A percentile compares a stretch with the other conserved stretches of the same genome.
Conservation (phyloP, 1,140 invertebrate species). For the Rhyacophila brunnea region DNA sequence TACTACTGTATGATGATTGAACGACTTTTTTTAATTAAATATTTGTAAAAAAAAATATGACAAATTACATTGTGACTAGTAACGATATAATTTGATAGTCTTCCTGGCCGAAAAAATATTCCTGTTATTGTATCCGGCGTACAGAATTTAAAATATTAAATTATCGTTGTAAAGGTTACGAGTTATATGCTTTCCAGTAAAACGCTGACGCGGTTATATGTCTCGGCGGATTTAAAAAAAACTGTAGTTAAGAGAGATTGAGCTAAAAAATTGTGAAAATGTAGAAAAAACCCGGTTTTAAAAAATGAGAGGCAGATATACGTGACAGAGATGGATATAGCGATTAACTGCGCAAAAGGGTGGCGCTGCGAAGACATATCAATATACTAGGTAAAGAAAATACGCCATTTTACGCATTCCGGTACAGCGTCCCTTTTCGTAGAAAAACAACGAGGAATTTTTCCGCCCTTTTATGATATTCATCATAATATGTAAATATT, state of each 20-base stretch:
- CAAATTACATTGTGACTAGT: too few relatives aligned
- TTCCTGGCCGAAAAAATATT: too few relatives aligned
- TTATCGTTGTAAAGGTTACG: neutral
- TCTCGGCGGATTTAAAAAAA: constrained; percentile 14
- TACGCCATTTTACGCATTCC: constrained; percentile 5
- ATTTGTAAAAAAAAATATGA: too few relatives aligned
- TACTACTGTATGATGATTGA: too few relatives aligned
- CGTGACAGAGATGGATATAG: constrained; percentile 35
- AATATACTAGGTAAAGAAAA: constrained; percentile 18
- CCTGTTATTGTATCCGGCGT: too few relatives aligned
- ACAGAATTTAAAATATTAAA: too few relatives aligned
- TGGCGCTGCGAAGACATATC: constrained; percentile 22
- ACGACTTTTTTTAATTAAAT: too few relatives aligned
- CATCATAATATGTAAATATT: too few relatives aligned
- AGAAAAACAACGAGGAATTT: neutral
- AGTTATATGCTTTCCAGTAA: neutral
- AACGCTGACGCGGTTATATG: neutral
- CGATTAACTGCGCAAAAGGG: constrained; percentile 29
- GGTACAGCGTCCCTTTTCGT: constrained; percentile 1
- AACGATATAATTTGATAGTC: too few relatives aligned
- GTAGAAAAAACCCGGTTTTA: constrained; percentile 27
- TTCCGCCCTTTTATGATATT: too few relatives aligned
- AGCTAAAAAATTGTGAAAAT: constrained; percentile 30
- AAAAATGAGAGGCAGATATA: constrained; percentile 34
- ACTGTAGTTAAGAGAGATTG: constrained; percentile 27